phyloP scores from a whole-genome alignment of 53 echinoderm and acorn worm species.

The Mesocentrotus franciscanus region DNA sequence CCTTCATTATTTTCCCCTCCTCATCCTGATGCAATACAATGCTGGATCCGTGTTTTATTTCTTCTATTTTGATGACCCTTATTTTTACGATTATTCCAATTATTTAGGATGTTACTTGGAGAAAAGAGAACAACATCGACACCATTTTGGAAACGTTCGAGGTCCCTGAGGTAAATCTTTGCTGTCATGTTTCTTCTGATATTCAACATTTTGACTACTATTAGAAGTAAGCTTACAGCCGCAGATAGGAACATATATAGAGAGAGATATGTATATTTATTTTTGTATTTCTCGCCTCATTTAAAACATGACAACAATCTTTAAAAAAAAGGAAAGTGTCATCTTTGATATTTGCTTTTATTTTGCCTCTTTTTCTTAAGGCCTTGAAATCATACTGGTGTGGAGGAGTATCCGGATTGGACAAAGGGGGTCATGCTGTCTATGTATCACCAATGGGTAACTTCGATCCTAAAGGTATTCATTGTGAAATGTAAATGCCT shows the following conservation, averaged over 20 bases:
- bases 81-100: too few species aligned
- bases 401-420: constrained; percentile 79
- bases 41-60: too few species aligned
- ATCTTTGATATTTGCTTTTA: not conserved
- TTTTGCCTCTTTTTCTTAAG: constrained; percentile 38
- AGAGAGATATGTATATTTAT: too few species aligned
- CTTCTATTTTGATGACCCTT: too few species aligned
- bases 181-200: not conserved
- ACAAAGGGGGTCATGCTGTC: constrained; percentile 73
- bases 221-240: too few species aligned
- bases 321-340: not conserved
- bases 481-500: not conserved
- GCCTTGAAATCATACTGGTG: constrained; percentile 75
- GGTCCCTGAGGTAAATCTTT: constrained; percentile 64
- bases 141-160: constrained; percentile 68
- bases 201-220: not conserved
- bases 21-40: too few species aligned
- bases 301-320: too few species aligned
- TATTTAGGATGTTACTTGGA: constrained; percentile 81
- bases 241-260: not conserved
- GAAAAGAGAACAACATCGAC: constrained; percentile 71
- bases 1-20: too few species aligned
- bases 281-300: too few species aligned
- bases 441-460: constrained; percentile 68
- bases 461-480: constrained; percentile 78